Conservation (phyloP, 2,888 invertebrate genomes). For the Morpho deidamia region DNA sequence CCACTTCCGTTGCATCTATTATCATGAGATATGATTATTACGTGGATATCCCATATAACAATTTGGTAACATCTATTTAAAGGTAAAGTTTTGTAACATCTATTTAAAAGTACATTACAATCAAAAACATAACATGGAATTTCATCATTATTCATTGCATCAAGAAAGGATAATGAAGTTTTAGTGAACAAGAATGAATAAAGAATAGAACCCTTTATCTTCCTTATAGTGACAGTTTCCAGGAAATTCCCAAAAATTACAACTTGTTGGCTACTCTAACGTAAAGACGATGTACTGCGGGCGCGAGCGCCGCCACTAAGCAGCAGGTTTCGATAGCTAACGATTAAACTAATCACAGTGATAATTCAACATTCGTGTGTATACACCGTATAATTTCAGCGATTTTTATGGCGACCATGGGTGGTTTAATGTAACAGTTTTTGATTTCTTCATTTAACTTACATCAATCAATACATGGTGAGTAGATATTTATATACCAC, state of each 20-base stretch:
- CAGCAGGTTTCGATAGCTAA: constrained; percentile 37
- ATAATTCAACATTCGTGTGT: constrained; percentile 55
- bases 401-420: constrained; percentile 57
- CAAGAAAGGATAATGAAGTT: no score
- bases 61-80: no score
- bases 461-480: constrained; percentile 31
- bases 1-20: no score
- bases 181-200: no score
- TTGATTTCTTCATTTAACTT: constrained; percentile 47
- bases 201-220: no score
- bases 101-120: no score
- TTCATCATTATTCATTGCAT: no score
- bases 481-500: constrained; percentile 33
- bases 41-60: no score
- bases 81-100: no score
- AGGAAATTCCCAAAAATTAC: neutral
- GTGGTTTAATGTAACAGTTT: constrained; percentile 44
- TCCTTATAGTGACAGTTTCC: no score
- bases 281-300: neutral
- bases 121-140: no score
- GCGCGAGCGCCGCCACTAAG: constrained; percentile 35
- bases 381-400: constrained; percentile 63
- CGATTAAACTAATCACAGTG: constrained; percentile 63
- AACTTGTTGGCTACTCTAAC: neutral
- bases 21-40: no score